A percentile compares a stretch with the other conserved stretches of the same genome.
Evolutionary conservation across 2,797 vertebrate species (phyloP).

Genomic region (Helarctos malayanus): DNA sequence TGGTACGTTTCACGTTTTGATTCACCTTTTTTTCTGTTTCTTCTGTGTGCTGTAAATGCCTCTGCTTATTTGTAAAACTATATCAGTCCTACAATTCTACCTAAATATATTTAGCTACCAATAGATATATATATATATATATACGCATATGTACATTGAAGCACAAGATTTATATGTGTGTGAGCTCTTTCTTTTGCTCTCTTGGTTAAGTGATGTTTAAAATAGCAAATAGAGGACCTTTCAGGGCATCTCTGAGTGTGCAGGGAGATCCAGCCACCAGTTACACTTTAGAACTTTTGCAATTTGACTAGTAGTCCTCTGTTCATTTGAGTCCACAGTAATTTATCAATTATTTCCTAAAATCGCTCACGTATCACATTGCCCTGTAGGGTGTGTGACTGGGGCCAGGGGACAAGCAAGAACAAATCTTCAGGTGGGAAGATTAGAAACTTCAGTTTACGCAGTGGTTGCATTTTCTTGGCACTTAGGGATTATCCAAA

Average conservation of each 20-base stretch:
- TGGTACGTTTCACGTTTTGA: slow-evolving; percentile 92
- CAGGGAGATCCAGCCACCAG: slow-evolving; percentile 80
- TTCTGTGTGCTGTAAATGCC: neutral
- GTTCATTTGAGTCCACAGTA: slow-evolving; percentile 87
- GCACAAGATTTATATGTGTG: slow-evolving; percentile 8
- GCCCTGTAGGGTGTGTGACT: neutral
- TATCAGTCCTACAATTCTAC: neutral
- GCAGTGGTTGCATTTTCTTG: neutral
- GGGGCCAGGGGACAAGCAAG: neutral
- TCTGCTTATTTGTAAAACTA: neutral
- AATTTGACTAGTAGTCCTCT: slow-evolving; percentile 80
- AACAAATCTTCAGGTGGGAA: neutral
- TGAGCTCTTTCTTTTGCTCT: slow-evolving; percentile 33
- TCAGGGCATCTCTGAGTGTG: slow-evolving; percentile 88
- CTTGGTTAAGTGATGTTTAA: neutral
- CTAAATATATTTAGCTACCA: neutral
- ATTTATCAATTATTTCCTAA: slow-evolving; percentile 61
- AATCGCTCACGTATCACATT: neutral
- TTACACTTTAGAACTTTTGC: slow-evolving; percentile 53
- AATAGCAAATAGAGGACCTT: slow-evolving; percentile 31
- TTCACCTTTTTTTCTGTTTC: neutral
- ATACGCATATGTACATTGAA: slow-evolving; percentile 35
- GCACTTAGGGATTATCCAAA: slow-evolving; percentile 1
- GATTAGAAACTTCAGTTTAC: slow-evolving; percentile 8
- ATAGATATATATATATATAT: neutral